These are phyloP conservation scores for Hestina assimilis DNA, from an alignment of 1,140 invertebrate genomes.

Conservation along the genomic window DNA sequence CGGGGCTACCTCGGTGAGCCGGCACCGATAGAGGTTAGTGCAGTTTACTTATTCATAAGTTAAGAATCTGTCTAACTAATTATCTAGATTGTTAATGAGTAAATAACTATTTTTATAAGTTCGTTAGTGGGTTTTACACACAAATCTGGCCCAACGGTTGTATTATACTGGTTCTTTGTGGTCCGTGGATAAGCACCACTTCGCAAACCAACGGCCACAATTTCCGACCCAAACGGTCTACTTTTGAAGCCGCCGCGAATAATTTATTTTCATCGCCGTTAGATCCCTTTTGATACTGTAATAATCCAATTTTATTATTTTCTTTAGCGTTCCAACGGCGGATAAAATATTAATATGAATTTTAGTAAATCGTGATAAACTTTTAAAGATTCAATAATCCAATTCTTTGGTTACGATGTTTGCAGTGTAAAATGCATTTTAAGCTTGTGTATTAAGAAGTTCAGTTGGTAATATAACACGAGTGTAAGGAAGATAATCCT, in stretches of 20 bases:
- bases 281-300: conserved; percentile 2
- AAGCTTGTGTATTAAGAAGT: too few relatives aligned
- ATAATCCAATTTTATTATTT: conserved; percentile 1
- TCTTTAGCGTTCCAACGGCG: background rate
- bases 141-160: background rate
- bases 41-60: background rate
- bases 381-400: too few relatives aligned
- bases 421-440: too few relatives aligned
- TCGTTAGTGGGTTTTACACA: background rate
- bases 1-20: conserved; percentile 16
- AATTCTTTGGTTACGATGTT: too few relatives aligned
- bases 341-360: background rate
- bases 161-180: background rate
- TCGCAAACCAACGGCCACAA: conserved; percentile 1
- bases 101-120: background rate
- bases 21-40: conserved; percentile 20
- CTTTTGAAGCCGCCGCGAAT: background rate
- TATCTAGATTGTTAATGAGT: background rate
- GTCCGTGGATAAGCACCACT: conserved; percentile 5
- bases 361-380: background rate
- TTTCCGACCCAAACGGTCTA: conserved; percentile 5
- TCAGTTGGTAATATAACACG: too few relatives aligned
- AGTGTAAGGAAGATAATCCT: too few relatives aligned
- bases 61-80: background rate
- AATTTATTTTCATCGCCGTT: background rate